A percentile compares a stretch with the other conserved stretches of the same genome.
Conservation (phyloP, 2,888 invertebrate species). For the Campoplex nolae region DNA sequence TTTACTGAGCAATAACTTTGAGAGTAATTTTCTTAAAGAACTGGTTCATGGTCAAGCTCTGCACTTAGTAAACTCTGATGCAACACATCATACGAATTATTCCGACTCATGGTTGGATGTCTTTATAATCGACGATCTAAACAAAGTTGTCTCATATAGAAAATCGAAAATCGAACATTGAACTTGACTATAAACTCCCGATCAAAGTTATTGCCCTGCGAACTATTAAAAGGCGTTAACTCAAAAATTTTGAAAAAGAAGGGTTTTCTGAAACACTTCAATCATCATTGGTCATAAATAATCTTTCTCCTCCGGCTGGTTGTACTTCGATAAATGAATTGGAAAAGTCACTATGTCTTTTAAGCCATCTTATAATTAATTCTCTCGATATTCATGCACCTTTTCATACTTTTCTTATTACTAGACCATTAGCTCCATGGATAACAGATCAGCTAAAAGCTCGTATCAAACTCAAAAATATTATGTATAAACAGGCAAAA, state of each 20-base stretch:
- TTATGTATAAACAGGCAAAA: background rate
- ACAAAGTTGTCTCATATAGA: background rate
- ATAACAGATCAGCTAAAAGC: background rate
- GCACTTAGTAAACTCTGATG: background rate
- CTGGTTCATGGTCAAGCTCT: background rate
- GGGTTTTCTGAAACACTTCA: no score
- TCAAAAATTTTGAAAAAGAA: background rate
- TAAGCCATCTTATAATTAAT: background rate
- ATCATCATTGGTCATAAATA: no score
- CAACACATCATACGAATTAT: background rate
- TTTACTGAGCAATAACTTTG: background rate
- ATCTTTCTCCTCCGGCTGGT: no score
- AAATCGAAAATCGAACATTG: background rate
- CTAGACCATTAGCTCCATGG: background rate
- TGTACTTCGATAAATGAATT: background rate
- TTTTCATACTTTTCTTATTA: background rate
- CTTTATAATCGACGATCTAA: background rate
- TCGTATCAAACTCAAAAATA: background rate
- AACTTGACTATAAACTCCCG: background rate
- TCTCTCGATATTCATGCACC: background rate
- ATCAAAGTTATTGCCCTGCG: background rate
- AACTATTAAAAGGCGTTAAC: background rate
- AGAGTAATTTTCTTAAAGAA: background rate
- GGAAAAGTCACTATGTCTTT: background rate
- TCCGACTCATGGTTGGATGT: slow-evolving; percentile 1